Percentiles rank a stretch among this genome's conserved stretches.
Conservation (phyloP, 2,113 vertebrate species). For the Carlito syrichta region DNA sequence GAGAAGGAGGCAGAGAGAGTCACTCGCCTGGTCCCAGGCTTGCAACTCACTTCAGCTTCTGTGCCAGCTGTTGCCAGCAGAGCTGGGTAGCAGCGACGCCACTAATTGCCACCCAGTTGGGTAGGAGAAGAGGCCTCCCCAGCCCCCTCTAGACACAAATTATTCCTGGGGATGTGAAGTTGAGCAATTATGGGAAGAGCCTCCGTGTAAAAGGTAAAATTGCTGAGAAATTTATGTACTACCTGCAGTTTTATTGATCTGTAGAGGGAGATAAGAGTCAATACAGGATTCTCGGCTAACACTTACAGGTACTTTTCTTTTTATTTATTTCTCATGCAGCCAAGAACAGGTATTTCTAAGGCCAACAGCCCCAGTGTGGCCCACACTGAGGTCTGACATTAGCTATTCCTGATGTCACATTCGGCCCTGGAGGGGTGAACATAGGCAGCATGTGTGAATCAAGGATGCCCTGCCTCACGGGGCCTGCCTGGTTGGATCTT, state of each 20-base stretch:
- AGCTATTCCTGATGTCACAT: background rate
- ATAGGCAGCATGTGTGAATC: background rate
- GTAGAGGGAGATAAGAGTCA: conserved; percentile 74
- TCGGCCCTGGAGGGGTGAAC: background rate
- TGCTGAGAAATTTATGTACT: conserved; percentile 76
- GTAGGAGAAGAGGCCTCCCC: background rate
- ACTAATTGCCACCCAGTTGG: conserved; percentile 56
- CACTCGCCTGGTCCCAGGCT: background rate
- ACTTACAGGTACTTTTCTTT: conserved; percentile 62
- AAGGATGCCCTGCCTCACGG: background rate
- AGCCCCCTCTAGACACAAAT: conserved; percentile 46
- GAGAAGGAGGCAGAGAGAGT: background rate
- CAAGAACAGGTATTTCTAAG: conserved; percentile 58
- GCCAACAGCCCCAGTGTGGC: conserved; percentile 26
- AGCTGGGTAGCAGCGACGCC: background rate
- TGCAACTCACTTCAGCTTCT: background rate
- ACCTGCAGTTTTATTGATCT: conserved; percentile 75
- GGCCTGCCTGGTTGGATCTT: background rate
- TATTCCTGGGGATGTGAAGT: conserved; percentile 64
- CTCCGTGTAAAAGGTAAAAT: conserved; percentile 71
- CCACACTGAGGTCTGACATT: conserved; percentile 7
- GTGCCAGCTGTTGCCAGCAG: background rate
- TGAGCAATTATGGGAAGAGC: conserved; percentile 65
- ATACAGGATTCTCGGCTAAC: conserved; percentile 62
- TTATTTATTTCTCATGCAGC: conserved; percentile 68